A percentile compares a stretch with the other conserved stretches of the same genome.
Evolutionary conservation across 1,140 invertebrate genomes (phyloP).

Genomic region (Lasaia peninsularis): DNA sequence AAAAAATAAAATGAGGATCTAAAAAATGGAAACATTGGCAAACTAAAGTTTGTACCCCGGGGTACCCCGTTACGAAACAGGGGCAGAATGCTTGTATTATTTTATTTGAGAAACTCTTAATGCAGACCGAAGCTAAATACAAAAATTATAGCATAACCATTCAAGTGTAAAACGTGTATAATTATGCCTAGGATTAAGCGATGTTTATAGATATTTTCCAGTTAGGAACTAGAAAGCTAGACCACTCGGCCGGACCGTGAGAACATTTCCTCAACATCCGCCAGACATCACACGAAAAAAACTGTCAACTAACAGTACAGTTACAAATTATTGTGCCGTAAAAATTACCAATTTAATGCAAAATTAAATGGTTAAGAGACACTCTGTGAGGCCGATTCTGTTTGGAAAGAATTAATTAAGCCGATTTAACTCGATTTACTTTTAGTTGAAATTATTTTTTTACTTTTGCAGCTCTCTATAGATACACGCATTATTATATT

Average conservation of each 20-base stretch:
- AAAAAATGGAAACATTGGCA: too few relatives aligned
- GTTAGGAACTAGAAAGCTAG: constrained; percentile 57
- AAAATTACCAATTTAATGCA: constrained; percentile 72
- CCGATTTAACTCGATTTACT: constrained; percentile 63
- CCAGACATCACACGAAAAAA: constrained; percentile 44
- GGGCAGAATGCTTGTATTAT: neutral
- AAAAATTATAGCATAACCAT: constrained; percentile 30
- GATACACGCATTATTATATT: too few relatives aligned
- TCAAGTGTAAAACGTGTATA: constrained; percentile 40
- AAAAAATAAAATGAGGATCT: too few relatives aligned
- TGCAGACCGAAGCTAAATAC: constrained; percentile 24
- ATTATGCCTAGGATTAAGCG: constrained; percentile 32
- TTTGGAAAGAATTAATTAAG: constrained; percentile 74
- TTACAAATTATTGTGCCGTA: constrained; percentile 75
- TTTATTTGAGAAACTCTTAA: constrained; percentile 6
- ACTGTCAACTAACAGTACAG: constrained; percentile 61
- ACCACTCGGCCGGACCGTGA: constrained; percentile 59
- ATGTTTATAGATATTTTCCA: constrained; percentile 27
- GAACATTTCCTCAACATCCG: constrained; percentile 50
- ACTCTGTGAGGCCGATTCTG: constrained; percentile 58
- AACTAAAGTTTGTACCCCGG: too few relatives aligned
- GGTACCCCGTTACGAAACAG: too few relatives aligned
- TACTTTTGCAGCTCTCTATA: constrained; percentile 24
- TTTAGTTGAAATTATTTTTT: neutral
- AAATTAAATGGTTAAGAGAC: constrained; percentile 64